Evolutionary conservation across 2,797 vertebrate species (phyloP).

Genomic region (Eremophila alpestris): DNA sequence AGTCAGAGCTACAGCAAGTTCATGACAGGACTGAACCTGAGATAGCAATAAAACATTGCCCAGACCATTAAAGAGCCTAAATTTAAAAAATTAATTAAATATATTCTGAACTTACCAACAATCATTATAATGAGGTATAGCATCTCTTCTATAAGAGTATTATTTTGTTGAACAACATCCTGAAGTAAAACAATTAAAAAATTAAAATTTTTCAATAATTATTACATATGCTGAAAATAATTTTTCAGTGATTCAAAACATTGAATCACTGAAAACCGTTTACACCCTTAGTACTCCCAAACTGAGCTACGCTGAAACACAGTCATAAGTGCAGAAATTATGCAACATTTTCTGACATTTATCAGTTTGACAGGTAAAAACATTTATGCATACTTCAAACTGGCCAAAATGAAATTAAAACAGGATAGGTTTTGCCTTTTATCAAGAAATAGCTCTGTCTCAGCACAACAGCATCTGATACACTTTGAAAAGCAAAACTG

Average conservation of each 20-base stretch:
- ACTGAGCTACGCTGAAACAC: neutral
- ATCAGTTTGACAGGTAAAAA: neutral
- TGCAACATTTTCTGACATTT: neutral
- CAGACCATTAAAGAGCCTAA: neutral
- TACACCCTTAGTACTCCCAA: neutral
- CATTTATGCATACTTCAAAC: neutral
- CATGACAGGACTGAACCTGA: neutral
- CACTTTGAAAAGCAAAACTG: neutral
- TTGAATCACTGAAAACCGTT: neutral
- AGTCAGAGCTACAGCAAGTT: neutral
- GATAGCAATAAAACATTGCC: neutral
- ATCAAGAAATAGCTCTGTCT: neutral
- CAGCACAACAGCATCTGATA: neutral
- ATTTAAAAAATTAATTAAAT: neutral
- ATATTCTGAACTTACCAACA: constrained; percentile 82
- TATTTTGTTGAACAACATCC: constrained; percentile 96
- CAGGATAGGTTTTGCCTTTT: neutral
- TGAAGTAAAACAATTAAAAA: constrained; percentile 57
- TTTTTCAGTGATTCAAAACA: neutral
- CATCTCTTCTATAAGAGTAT: constrained; percentile 97
- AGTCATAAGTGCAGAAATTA: neutral
- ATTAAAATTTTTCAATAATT: neutral
- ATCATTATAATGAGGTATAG: constrained; percentile 96
- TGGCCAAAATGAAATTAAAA: neutral
- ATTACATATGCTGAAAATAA: neutral